These are phyloP conservation scores for Zaprionus bogoriensis DNA, from an alignment of 2,888 invertebrate genomes.

Conservation along the genomic window DNA sequence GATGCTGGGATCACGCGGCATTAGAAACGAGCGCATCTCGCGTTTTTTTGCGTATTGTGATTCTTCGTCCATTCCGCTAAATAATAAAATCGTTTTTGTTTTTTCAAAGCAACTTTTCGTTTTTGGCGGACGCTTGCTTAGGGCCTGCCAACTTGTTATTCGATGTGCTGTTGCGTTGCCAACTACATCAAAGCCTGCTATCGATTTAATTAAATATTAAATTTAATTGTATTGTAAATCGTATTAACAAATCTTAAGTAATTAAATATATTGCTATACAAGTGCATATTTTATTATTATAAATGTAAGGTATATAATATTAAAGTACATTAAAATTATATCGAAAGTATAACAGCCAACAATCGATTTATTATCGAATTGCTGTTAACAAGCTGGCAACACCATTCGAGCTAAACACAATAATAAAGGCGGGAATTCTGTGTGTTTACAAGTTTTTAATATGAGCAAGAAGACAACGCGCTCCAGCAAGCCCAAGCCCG, in stretches of 20 bases:
- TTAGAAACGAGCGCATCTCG: constrained; percentile 75
- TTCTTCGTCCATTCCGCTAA: constrained; percentile 23
- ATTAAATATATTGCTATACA: too few species aligned
- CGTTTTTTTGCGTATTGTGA: constrained; percentile 23
- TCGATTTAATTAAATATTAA: too few species aligned
- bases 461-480: constrained; percentile 71
- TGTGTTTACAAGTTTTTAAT: constrained; percentile 4
- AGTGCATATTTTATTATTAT: too few species aligned
- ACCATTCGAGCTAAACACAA: constrained; percentile 26
- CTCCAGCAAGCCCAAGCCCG: constrained; percentile 49
- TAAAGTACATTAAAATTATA: too few species aligned
- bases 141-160: constrained; percentile 19
- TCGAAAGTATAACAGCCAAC: too few species aligned
- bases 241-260: not conserved
- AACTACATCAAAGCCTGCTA: constrained; percentile 8
- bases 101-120: not conserved
- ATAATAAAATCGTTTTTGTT: not conserved
- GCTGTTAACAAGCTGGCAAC: constrained; percentile 16
- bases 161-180: constrained; percentile 5
- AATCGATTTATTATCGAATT: not conserved
- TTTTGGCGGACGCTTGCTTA: constrained; percentile 52
- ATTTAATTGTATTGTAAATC: not conserved
- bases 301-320: too few species aligned
- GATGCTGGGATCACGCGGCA: constrained; percentile 78
- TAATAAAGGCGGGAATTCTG: constrained; percentile 40